These are phyloP conservation scores for Tetheella fluctuosa DNA, from an alignment of 2,888 invertebrate species.

Conservation along the genomic window DNA sequence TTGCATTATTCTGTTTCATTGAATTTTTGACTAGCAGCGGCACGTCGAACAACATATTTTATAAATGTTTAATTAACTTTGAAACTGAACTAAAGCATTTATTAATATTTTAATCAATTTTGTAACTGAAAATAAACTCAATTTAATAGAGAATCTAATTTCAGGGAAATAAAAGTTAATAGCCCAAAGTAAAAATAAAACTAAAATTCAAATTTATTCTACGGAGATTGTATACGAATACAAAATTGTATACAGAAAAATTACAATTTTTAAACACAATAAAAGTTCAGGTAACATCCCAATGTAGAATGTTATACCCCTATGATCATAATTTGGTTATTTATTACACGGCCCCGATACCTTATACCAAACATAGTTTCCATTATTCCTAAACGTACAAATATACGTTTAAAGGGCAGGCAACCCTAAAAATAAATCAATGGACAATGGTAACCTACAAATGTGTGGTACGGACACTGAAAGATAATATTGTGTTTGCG, in stretches of 20 bases:
- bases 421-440: constrained; percentile 36
- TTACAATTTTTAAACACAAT: not conserved
- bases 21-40: no score
- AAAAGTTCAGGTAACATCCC: constrained; percentile 9
- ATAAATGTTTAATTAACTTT: no score
- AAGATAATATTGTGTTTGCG: constrained; percentile 36
- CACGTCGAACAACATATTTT: not conserved
- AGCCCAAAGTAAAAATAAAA: no score
- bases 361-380: constrained; percentile 27
- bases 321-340: constrained; percentile 28
- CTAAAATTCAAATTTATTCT: no score
- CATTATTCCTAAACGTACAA: constrained; percentile 14
- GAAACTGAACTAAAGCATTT: no score
- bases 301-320: constrained; percentile 4
- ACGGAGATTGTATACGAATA: no score
- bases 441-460: constrained; percentile 28
- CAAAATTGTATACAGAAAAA: not conserved
- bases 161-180: no score
- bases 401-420: constrained; percentile 28
- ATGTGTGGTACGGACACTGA: constrained; percentile 23
- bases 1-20: constrained; percentile 12
- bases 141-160: no score
- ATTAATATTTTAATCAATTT: no score
- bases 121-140: no score
- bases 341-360: constrained; percentile 26